A percentile compares a stretch with the other conserved stretches of the same genome.
These are phyloP conservation scores for Ataeniobius toweri DNA, from an alignment of 2,797 vertebrate species.

Conservation along the genomic window DNA sequence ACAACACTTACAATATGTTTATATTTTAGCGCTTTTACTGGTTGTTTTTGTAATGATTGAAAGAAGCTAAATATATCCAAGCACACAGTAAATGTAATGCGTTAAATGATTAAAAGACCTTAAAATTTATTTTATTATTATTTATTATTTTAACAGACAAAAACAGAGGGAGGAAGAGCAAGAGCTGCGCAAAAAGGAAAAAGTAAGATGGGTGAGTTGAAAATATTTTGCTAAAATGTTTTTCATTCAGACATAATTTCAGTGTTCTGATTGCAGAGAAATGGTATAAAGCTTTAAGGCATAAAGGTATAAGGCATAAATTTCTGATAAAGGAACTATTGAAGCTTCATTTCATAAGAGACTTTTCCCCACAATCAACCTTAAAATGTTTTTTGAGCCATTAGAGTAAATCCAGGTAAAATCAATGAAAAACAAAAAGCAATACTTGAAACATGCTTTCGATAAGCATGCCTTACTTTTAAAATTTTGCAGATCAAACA, in stretches of 20 bases:
- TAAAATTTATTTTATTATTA: no score
- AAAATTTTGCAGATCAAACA: neutral
- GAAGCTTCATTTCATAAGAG: neutral
- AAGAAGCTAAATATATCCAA: neutral
- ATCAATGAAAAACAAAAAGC: neutral
- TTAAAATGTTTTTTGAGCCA: neutral
- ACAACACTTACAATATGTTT: neutral
- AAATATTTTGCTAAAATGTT: neutral
- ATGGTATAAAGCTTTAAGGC: neutral
- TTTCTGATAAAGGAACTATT: neutral
- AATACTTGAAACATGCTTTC: neutral
- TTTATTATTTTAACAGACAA: conserved; percentile 68
- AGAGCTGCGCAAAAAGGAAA: conserved; percentile 77
- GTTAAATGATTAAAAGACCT: neutral
- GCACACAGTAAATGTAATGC: neutral
- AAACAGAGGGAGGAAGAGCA: conserved; percentile 80
- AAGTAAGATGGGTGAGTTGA: conserved; percentile 80
- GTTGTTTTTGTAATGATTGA: neutral
- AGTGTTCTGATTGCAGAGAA: neutral
- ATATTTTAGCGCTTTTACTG: neutral
- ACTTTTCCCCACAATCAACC: no score
- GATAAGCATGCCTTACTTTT: neutral
- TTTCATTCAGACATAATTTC: neutral
- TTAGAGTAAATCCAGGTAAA: neutral
- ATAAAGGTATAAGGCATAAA: neutral